These are phyloP conservation scores for Pantherophis alleghaniensis DNA, from an alignment of 2,797 vertebrate genomes.

Conservation along the genomic window DNA sequence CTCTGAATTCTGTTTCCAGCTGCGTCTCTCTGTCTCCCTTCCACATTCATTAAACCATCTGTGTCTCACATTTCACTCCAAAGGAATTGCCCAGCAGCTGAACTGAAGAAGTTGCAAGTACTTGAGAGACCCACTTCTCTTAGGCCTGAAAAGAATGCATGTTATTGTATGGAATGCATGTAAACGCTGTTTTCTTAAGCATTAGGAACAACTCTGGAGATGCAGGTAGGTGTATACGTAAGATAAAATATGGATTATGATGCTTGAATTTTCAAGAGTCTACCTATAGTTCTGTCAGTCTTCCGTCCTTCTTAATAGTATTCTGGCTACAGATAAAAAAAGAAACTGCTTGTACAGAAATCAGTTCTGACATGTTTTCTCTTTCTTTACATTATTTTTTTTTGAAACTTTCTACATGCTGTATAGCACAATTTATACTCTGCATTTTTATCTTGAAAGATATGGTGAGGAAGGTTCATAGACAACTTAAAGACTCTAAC, in stretches of 20 bases:
- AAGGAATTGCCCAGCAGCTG: conserved; percentile 23
- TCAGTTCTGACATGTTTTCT: not conserved
- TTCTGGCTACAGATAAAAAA: not conserved
- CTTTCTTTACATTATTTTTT: not conserved
- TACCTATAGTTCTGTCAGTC: not conserved
- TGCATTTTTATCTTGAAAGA: not conserved
- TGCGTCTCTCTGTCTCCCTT: conserved; percentile 10
- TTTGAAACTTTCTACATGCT: not conserved
- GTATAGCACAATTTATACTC: not conserved
- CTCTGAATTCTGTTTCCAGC: conserved; percentile 48
- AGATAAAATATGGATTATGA: not conserved
- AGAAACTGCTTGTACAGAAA: not conserved
- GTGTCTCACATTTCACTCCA: conserved; percentile 33
- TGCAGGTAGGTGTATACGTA: not conserved
- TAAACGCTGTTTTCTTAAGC: conserved; percentile 21
- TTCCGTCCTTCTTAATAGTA: not conserved
- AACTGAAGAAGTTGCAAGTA: conserved; percentile 11
- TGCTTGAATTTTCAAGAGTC: not conserved
- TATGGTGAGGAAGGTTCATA: not conserved
- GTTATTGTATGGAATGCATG: conserved; percentile 1
- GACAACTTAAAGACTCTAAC: not conserved
- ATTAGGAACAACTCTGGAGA: conserved; percentile 2
- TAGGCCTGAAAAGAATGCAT: conserved; percentile 9
- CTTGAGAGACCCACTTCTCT: conserved; percentile 26
- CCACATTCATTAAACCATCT: conserved; percentile 37